Evolutionary conservation across 2,888 invertebrate species (phyloP).

Genomic region (Oscheius sp.): DNA sequence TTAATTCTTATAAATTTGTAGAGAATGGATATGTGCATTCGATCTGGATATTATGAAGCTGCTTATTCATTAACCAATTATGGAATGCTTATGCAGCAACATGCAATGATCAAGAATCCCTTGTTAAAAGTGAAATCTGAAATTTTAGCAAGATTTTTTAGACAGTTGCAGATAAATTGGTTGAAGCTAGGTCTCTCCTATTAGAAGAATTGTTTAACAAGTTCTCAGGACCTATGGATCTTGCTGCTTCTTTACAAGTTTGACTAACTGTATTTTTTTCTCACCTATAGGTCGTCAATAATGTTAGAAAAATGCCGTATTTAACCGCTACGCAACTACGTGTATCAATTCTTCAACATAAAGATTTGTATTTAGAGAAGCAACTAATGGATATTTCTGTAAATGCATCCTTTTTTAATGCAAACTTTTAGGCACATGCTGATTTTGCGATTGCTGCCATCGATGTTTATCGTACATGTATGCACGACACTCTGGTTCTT

Average conservation of each 20-base stretch:
- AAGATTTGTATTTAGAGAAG: conserved; percentile 68
- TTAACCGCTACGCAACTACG: conserved; percentile 66
- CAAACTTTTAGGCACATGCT: conserved; percentile 46
- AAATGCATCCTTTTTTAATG: too few relatives aligned
- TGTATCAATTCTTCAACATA: conserved; percentile 66
- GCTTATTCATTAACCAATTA: conserved; percentile 69
- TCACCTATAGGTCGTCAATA: conserved; percentile 54
- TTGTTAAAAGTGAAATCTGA: conserved; percentile 21
- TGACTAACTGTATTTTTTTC: not conserved
- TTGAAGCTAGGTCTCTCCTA: conserved; percentile 64
- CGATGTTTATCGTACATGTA: conserved; percentile 66
- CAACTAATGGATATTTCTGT: conserved; percentile 62
- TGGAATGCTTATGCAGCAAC: conserved; percentile 57
- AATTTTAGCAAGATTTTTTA: conserved; percentile 25
- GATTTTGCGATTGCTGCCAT: conserved; percentile 63
- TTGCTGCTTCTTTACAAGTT: conserved; percentile 65
- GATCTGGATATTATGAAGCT: conserved; percentile 65
- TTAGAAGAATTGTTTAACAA: conserved; percentile 69
- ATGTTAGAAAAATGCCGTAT: conserved; percentile 68
- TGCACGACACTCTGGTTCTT: conserved; percentile 69
- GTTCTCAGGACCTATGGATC: conserved; percentile 66
- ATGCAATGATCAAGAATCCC: conserved; percentile 36
- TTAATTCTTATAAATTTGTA: conserved; percentile 32
- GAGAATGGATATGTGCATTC: conserved; percentile 68
- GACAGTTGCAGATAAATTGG: conserved; percentile 61